Conservation (phyloP, 2,888 invertebrate genomes). For the Glaucopsyche alexis region DNA sequence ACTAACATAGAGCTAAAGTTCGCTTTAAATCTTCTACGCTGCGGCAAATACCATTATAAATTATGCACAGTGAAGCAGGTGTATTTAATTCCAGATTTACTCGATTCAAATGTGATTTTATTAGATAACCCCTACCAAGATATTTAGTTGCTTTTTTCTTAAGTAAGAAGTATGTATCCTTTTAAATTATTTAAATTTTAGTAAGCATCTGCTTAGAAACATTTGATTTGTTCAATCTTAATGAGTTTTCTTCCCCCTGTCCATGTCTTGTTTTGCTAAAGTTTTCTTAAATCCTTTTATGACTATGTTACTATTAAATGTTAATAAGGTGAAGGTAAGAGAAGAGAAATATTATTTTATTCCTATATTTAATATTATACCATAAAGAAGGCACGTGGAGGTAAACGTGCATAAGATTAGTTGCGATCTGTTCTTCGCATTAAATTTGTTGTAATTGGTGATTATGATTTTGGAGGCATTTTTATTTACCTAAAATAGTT, state of each 20-base stretch:
- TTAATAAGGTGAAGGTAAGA: no score
- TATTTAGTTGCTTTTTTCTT: slow-evolving; percentile 4
- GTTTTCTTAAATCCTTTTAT: no score
- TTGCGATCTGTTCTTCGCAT: neutral
- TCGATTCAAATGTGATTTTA: neutral
- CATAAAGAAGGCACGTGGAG: neutral
- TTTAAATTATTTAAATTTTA: slow-evolving; percentile 1
- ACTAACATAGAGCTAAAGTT: neutral
- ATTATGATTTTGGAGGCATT: neutral
- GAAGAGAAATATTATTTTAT: no score
- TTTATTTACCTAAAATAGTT: slow-evolving; percentile 34
- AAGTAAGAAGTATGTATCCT: neutral
- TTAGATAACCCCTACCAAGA: neutral
- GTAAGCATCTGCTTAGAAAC: neutral
- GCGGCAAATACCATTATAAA: neutral
- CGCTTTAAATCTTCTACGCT: neutral
- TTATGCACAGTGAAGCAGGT: slow-evolving; percentile 7
- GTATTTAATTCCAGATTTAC: slow-evolving; percentile 13
- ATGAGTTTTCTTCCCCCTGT: no score
- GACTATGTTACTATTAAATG: no score
- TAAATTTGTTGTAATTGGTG: neutral
- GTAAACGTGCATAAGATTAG: neutral
- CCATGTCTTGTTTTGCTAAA: no score
- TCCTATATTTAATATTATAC: no score
- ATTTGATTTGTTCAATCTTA: no score